Evolutionary conservation across 2,888 invertebrate species (phyloP).

Genomic region (Corbicula japonica): DNA sequence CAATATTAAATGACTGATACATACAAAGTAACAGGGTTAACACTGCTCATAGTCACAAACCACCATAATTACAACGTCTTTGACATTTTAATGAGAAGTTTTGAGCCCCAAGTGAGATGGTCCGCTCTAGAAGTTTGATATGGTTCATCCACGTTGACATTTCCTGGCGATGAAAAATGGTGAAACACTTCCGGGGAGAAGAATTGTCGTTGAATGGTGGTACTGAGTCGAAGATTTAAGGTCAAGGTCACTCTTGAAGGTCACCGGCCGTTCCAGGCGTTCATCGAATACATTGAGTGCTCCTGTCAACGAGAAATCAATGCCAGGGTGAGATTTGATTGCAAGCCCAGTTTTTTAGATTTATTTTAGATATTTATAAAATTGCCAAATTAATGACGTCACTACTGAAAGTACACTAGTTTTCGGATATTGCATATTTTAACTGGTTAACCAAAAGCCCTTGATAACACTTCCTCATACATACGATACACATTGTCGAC

Average conservation of each 20-base stretch:
- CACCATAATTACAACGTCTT: neutral
- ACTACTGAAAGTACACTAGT: constrained; percentile 1
- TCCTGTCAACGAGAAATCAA: constrained; percentile 73
- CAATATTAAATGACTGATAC: too few species aligned
- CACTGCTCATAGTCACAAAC: constrained; percentile 19
- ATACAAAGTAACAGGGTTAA: too few species aligned
- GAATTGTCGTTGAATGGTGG: constrained; percentile 63
- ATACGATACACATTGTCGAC: constrained; percentile 29
- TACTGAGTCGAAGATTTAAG: constrained; percentile 57
- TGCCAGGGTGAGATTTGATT: constrained; percentile 65
- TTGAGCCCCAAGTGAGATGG: constrained; percentile 25
- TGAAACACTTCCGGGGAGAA: constrained; percentile 36
- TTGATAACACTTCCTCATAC: constrained; percentile 56
- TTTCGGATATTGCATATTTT: neutral
- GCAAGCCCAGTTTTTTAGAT: constrained; percentile 56
- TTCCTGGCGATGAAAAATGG: constrained; percentile 20
- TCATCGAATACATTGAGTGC: constrained; percentile 68
- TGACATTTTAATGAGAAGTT: neutral
- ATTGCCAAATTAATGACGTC: neutral
- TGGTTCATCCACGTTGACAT: constrained; percentile 17
- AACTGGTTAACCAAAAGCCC: neutral
- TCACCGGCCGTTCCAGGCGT: constrained; percentile 70
- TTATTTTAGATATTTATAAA: constrained; percentile 2
- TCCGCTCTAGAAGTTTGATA: constrained; percentile 23
- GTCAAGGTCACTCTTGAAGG: constrained; percentile 60